These are phyloP conservation scores for Elaphurus davidianus DNA, from an alignment of 2,113 vertebrate genomes.

Conservation along the genomic window DNA sequence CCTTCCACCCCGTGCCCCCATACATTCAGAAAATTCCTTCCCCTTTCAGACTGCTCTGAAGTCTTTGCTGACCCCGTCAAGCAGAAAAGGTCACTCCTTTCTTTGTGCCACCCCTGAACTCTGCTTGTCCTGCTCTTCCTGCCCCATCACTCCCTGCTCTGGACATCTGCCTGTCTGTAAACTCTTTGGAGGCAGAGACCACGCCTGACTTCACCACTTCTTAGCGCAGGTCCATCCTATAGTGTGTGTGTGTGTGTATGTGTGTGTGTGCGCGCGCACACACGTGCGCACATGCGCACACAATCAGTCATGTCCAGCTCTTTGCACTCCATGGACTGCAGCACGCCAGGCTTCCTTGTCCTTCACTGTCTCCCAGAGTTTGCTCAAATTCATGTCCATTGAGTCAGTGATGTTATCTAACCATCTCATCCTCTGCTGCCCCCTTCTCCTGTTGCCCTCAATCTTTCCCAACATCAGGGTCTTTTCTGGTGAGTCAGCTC, in stretches of 20 bases:
- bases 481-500: background rate
- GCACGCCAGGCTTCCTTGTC: background rate
- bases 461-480: background rate
- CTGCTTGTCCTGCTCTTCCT: background rate
- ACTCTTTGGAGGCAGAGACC: background rate
- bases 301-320: background rate
- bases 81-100: background rate
- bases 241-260: background rate
- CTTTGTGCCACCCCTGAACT: background rate
- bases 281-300: fast-evolving
- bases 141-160: background rate
- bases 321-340: background rate
- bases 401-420: background rate
- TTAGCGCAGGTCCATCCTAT: background rate
- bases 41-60: background rate
- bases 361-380: background rate
- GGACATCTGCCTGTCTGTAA: background rate
- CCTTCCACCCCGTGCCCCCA: background rate
- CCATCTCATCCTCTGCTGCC: background rate
- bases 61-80: background rate
- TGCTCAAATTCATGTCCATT: background rate
- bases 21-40: background rate
- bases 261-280: fast-evolving
- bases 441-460: background rate
- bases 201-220: background rate